Conservation (phyloP, 2,888 invertebrate species). For the Lacanobia oleracea region DNA sequence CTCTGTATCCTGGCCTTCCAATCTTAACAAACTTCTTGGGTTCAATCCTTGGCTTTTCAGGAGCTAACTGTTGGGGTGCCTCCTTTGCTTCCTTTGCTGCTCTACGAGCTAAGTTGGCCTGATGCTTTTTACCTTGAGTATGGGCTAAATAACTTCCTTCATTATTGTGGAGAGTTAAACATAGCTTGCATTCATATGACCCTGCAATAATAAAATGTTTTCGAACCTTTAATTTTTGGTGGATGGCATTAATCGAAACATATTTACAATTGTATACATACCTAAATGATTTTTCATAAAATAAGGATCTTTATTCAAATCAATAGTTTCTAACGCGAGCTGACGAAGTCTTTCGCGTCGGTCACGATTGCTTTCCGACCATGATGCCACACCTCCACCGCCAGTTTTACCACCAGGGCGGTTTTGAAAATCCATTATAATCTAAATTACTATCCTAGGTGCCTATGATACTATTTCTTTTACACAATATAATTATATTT, state of each 20-base stretch:
- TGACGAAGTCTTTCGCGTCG: slow-evolving; percentile 98
- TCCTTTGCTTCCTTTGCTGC: slow-evolving; percentile 99
- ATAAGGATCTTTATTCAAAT: slow-evolving; percentile 99
- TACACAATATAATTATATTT: not conserved
- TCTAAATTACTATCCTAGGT: not conserved
- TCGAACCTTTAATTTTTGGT: not conserved
- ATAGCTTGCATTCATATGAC: slow-evolving; percentile 99
- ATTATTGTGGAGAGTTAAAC: slow-evolving; percentile 99
- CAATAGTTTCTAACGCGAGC: slow-evolving; percentile 99
- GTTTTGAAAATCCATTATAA: slow-evolving; percentile 99
- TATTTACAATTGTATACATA: slow-evolving; percentile 68
- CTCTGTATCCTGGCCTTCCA: slow-evolving; percentile 99
- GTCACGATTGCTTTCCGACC: slow-evolving; percentile 99
- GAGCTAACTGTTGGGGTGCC: slow-evolving; percentile 97
- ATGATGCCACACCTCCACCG: slow-evolving; percentile 99
- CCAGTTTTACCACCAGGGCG: slow-evolving; percentile 99
- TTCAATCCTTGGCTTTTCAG: slow-evolving; percentile 98
- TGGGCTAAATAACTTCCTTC: slow-evolving; percentile 99
- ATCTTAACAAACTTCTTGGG: slow-evolving; percentile 99
- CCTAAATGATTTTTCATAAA: slow-evolving; percentile 99
- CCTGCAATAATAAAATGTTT: slow-evolving; percentile 84
- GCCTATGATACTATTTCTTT: not conserved
- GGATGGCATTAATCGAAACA: not conserved
- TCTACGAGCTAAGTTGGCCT: slow-evolving; percentile 98
- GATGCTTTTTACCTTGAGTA: slow-evolving; percentile 99